Conservation (phyloP, 2,113 vertebrate genomes). For the Emydocephalus ijimae region DNA sequence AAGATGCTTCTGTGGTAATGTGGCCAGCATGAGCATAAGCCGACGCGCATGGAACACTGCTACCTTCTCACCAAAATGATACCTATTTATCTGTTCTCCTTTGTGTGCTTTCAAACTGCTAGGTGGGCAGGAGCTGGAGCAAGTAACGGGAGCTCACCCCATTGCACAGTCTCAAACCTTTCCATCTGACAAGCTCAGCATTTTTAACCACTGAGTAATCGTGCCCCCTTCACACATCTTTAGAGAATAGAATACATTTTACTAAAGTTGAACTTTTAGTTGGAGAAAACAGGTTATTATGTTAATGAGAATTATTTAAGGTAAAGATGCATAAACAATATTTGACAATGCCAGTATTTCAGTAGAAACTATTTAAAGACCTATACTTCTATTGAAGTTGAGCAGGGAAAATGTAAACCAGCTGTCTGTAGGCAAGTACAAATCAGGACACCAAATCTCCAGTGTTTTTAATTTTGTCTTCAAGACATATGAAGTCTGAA, state of each 20-base stretch:
- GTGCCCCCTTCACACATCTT: background rate
- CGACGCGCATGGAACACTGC: background rate
- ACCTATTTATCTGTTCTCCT: background rate
- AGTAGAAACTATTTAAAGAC: background rate
- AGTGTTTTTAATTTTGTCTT: constrained; percentile 16
- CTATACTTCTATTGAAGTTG: background rate
- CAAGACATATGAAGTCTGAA: constrained; percentile 24
- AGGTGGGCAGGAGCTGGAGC: background rate
- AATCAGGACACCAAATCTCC: constrained; percentile 4
- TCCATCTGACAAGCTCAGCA: background rate
- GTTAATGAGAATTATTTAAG: rapidly evolving
- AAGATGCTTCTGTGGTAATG: no score
- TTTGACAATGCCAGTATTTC: background rate
- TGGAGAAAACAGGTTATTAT: background rate
- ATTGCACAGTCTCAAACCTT: background rate
- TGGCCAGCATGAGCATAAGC: background rate
- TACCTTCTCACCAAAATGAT: background rate
- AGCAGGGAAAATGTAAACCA: rapidly evolving
- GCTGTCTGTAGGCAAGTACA: background rate
- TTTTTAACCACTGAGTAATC: background rate
- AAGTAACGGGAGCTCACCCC: background rate
- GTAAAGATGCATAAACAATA: background rate
- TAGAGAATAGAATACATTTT: background rate
- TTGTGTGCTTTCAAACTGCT: background rate
- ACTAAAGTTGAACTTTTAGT: background rate